A percentile compares a stretch with the other conserved stretches of the same genome.
These are phyloP conservation scores for Oryctes rhinoceros DNA, from an alignment of 1,140 invertebrate species.

Conservation along the genomic window DNA sequence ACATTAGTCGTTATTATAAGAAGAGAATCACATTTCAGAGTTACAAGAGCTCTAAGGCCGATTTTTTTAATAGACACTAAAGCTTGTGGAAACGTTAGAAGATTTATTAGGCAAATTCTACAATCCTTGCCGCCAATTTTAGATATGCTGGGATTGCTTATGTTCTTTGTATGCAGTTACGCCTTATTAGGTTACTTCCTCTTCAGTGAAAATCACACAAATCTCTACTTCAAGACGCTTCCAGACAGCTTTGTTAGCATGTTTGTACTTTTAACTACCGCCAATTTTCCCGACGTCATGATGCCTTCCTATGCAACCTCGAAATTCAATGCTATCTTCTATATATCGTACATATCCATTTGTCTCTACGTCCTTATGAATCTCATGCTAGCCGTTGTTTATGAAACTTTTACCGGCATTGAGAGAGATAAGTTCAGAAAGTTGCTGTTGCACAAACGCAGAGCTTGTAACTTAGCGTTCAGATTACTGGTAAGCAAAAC, in stretches of 20 bases:
- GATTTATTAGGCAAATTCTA: conserved; percentile 79
- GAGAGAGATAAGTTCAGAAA: conserved; percentile 90
- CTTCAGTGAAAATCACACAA: conserved; percentile 76
- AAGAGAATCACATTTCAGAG: conserved; percentile 86
- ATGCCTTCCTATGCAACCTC: conserved; percentile 87
- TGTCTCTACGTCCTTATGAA: conserved; percentile 91
- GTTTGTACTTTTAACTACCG: conserved; percentile 89
- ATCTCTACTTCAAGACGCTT: conserved; percentile 81
- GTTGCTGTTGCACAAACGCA: conserved; percentile 82
- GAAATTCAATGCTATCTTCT: conserved; percentile 86
- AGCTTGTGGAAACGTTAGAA: conserved; percentile 78
- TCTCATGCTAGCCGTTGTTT: conserved; percentile 90
- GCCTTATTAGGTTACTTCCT: conserved; percentile 85
- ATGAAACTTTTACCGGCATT: conserved; percentile 87
- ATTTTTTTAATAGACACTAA: conserved; percentile 90
- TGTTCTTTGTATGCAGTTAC: conserved; percentile 89
- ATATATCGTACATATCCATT: conserved; percentile 83
- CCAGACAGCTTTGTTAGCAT: conserved; percentile 88
- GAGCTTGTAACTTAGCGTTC: conserved; percentile 86
- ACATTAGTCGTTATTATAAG: conserved; percentile 82
- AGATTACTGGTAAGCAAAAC: conserved; percentile 78
- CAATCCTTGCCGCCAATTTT: conserved; percentile 89
- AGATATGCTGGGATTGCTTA: conserved; percentile 84
- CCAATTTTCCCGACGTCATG: conserved; percentile 94
- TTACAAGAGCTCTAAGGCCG: conserved; percentile 86